Percentiles rank a stretch among this genome's conserved stretches.
Evolutionary conservation across 1,140 invertebrate species (phyloP).

Genomic region (Cotesia glomerata): DNA sequence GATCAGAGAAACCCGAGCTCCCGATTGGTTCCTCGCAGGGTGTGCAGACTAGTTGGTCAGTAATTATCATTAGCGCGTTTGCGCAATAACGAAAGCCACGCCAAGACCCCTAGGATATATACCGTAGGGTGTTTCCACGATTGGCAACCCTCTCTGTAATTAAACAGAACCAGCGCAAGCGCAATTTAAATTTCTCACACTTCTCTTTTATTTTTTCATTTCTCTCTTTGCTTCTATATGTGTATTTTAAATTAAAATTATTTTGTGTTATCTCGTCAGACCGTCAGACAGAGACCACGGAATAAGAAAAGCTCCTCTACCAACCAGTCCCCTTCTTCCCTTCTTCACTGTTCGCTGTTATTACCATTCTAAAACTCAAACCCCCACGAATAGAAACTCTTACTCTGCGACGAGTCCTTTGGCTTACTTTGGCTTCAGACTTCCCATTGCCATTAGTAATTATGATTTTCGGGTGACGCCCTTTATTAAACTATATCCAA

Average conservation of each 20-base stretch:
- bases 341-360: too few relatives aligned
- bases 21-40: constrained; percentile 36
- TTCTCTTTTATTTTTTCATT: too few relatives aligned
- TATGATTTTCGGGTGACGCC: constrained; percentile 3
- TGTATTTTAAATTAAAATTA: neutral
- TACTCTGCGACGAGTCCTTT: neutral
- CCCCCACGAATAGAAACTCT: too few relatives aligned
- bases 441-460: constrained; percentile 1
- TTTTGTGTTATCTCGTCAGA: too few relatives aligned
- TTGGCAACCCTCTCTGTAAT: constrained; percentile 54
- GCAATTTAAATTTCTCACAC: constrained; percentile 38
- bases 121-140: constrained; percentile 34
- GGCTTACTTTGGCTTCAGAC: neutral
- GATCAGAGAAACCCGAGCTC: neutral
- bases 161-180: constrained; percentile 41
- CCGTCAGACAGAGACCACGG: too few relatives aligned
- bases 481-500: constrained; percentile 2
- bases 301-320: too few relatives aligned
- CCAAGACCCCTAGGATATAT: neutral
- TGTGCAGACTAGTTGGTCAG: constrained; percentile 45
- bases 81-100: constrained; percentile 39
- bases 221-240: too few relatives aligned
- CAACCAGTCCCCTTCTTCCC: too few relatives aligned
- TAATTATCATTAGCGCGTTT: constrained; percentile 57
- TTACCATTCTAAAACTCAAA: too few relatives aligned